Evolutionary conservation across 1,140 invertebrate species (phyloP).

Genomic region (Trachymyrmex cornetzi): DNA sequence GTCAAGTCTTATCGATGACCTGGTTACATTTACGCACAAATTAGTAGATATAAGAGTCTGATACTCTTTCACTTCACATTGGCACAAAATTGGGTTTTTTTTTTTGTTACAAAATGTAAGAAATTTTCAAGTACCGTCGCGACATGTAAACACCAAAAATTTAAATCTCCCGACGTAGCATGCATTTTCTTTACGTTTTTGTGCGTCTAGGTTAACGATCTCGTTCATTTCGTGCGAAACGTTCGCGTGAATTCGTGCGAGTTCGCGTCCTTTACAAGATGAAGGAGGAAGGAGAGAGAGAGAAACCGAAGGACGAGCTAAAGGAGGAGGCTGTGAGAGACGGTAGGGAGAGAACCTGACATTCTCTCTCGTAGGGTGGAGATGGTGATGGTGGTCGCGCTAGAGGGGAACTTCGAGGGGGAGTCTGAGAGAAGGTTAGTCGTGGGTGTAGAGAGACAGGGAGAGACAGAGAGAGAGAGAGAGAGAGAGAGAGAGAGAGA

Average conservation of each 20-base stretch:
- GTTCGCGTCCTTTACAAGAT: slow-evolving; percentile 47
- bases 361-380: slow-evolving; percentile 61
- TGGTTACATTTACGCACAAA: not conserved
- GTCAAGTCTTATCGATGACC: not conserved
- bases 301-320: slow-evolving; percentile 54
- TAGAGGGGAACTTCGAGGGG: slow-evolving; percentile 70
- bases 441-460: slow-evolving; percentile 58
- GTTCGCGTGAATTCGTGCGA: slow-evolving; percentile 47
- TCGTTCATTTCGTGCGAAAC: slow-evolving; percentile 18
- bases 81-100: no score
- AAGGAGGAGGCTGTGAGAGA: slow-evolving; percentile 58
- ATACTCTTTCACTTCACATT: not conserved
- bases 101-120: not conserved
- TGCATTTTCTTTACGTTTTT: slow-evolving; percentile 43
- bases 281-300: slow-evolving; percentile 33
- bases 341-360: slow-evolving; percentile 64
- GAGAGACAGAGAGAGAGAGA: slow-evolving; percentile 57
- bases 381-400: slow-evolving; percentile 63
- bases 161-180: slow-evolving; percentile 23
- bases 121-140: not conserved
- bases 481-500: slow-evolving; percentile 57
- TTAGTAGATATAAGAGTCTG: not conserved
- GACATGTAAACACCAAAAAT: slow-evolving; percentile 5
- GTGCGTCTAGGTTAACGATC: slow-evolving; percentile 49
- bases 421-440: slow-evolving; percentile 63